Base-by-base conservation (phyloP, 1,140 invertebrate species). In the Drosophila sp. region DNA sequence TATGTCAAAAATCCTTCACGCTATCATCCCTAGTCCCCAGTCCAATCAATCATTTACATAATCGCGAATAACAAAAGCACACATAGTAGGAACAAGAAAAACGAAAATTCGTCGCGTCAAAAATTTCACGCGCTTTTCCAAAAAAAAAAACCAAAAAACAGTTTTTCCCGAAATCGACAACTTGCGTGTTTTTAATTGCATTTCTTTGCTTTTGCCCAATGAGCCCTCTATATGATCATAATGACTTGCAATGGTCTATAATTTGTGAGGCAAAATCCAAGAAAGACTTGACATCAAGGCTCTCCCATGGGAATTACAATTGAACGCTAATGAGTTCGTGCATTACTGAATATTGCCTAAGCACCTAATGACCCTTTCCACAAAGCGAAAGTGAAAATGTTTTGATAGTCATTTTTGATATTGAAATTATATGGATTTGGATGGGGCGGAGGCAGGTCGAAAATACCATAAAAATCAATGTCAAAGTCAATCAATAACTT, bases 31-130 rank as follows among this genome's bases (percentile, higher is more conserved):
- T 55, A 29, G 10, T 33, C 50, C 60, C 54, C 35, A 50, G 4
- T 35, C 40, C 38, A 58, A 84, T 84, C 81, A 84, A 84, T 84
- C 81, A 84, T 84, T 84, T 80, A 84, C 81, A 80, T 83, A 83
- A 84, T 83, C 72, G 72, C 67, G 56, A 55, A 60, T 17, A 17
- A 17, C 2, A n/a, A 17, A 41, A 17, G 11, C 11, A 40, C 1
- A 7, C 17, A 47, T 30, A 1, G 11, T 3, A 38, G 11, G 3
- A 47, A 25, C 23, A 7, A 0, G 17, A 3, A 47, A 47, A 47
- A 47, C 5, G 4, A 47, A 47, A 47, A 47, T 57, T 17, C 17
- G 29, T 57, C 66, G 75, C 79, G 64, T 76, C 62, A 47, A 68
- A 40, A 76, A 73, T 66, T 83, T 83, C 76, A 83, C 80, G 80